Evolutionary conservation across 1,140 invertebrate species (phyloP), one percentile per base, ranked within the genome.

Genomic region (Pseudomyrmex concolor): DNA sequence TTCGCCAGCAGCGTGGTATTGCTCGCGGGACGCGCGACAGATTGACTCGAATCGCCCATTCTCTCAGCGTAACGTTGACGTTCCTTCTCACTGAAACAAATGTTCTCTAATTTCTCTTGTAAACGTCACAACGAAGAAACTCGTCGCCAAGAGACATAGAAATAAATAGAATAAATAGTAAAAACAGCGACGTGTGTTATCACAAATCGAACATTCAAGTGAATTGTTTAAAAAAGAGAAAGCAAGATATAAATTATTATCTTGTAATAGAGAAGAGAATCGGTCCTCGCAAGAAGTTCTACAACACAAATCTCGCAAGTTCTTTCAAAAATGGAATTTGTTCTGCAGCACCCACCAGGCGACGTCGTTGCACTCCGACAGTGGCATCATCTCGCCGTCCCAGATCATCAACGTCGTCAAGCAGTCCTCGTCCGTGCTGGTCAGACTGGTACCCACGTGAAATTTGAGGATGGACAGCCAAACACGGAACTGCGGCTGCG

Each of bases 401-500:
- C 97, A 98, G 72, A 98, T 96, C 94, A 97, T 96, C 72, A 98
- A 94, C 87, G 96, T 95, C 85, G 97, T 97, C 1, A 97, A 96
- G 90, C 97, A 98, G 83, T 97, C 96, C 90, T 97, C 96, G 89
- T 96, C 96, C 67, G 87, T 90, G 67, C 86, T 87, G 9, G 92
- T 96, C 92, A 77, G 95, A 94, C 86, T 95, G 88, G 90, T 94
- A 91, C 84, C 95, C 86, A 97, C 96, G 93, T 98, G 97, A 93
- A 98, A 98, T 94, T 98, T 98, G 68, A 98, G 94, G 66, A 98
- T 96, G 1, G 97, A 97, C 81, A 98, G 95, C 97, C 97, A 98
- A 0, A 98, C 97, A 83, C 96, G 95, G 90, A 97, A 98, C 78
- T 97, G 95, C 0, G 96, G 95, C 57, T 93, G 91, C 0, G 95